phyloP scores from a whole-genome alignment of 2,888 invertebrate species.

The Ornithoptera priamus region DNA sequence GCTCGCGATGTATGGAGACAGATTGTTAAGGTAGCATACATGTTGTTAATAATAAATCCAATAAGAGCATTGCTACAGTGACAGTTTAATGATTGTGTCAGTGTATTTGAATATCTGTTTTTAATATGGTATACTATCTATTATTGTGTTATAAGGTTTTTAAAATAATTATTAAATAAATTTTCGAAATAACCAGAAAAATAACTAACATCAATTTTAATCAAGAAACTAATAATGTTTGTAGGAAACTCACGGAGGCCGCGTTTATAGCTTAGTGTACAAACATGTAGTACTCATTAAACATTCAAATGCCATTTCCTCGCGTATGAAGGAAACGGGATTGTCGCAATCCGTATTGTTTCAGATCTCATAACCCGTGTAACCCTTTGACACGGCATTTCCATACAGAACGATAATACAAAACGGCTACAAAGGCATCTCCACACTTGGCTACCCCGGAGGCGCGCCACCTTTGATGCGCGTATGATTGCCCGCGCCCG shows the following conservation, averaged over 20 bases:
- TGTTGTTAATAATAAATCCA: no score
- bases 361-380: constrained; percentile 75
- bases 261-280: constrained; percentile 46
- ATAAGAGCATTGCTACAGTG: no score
- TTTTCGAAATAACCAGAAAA: not conserved
- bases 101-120: not conserved
- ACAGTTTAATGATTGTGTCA: no score
- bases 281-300: constrained; percentile 68
- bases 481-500: constrained; percentile 79
- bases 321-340: constrained; percentile 71
- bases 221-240: constrained; percentile 18
- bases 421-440: constrained; percentile 69
- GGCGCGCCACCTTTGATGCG: constrained; percentile 76
- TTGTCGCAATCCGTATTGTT: constrained; percentile 77
- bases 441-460: constrained; percentile 73
- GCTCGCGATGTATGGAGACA: constrained; percentile 46
- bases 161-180: not conserved
- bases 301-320: constrained; percentile 74
- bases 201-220: not conserved
- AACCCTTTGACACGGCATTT: constrained; percentile 72
- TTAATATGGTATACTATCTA: no score
- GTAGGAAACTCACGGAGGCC: constrained; percentile 35
- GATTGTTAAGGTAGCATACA: constrained; percentile 11
- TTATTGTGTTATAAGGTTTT: no score
- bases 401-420: constrained; percentile 54